phyloP scores from a whole-genome alignment of 2,888 invertebrate species.

The Anticlea derivata region DNA sequence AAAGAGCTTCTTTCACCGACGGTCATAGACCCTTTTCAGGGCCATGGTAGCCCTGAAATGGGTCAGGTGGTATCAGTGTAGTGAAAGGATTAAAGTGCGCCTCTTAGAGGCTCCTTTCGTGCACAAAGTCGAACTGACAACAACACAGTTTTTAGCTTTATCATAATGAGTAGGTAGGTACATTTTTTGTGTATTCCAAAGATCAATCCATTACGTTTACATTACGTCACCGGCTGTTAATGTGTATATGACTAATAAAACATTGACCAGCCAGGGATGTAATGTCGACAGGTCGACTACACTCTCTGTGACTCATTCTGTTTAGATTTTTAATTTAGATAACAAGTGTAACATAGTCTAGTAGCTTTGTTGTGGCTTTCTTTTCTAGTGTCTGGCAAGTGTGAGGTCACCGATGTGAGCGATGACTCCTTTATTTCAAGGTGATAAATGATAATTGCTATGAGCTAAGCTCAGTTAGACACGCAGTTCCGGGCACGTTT shows the following conservation, averaged over 20 bases:
- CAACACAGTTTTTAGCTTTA: neutral
- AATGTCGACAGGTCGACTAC: too few relatives aligned
- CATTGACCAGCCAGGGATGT: constrained; percentile 5
- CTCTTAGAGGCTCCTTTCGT: too few relatives aligned
- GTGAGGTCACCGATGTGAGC: constrained; percentile 7
- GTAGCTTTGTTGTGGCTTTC: constrained; percentile 5
- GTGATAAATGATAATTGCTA: constrained; percentile 5
- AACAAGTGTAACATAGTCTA: neutral
- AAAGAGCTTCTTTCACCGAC: too few relatives aligned
- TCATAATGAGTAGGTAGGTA: constrained; percentile 9
- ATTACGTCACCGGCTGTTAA: constrained; percentile 8
- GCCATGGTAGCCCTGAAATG: too few relatives aligned
- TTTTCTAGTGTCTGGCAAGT: constrained; percentile 8
- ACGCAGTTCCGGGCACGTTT: neutral
- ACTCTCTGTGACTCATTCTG: constrained; percentile 14
- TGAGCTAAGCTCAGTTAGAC: constrained; percentile 3
- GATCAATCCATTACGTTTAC: neutral
- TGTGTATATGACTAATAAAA: constrained; percentile 14
- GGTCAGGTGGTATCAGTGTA: too few relatives aligned
- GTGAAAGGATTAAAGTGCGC: too few relatives aligned
- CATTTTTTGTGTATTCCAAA: constrained; percentile 13
- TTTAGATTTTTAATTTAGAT: constrained; percentile 10
- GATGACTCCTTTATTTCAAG: constrained; percentile 8
- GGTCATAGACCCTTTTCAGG: too few relatives aligned
- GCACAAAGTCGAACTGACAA: too few relatives aligned